Base-by-base conservation (phyloP, 2,888 invertebrate species). In the Drosophila monieri region DNA sequence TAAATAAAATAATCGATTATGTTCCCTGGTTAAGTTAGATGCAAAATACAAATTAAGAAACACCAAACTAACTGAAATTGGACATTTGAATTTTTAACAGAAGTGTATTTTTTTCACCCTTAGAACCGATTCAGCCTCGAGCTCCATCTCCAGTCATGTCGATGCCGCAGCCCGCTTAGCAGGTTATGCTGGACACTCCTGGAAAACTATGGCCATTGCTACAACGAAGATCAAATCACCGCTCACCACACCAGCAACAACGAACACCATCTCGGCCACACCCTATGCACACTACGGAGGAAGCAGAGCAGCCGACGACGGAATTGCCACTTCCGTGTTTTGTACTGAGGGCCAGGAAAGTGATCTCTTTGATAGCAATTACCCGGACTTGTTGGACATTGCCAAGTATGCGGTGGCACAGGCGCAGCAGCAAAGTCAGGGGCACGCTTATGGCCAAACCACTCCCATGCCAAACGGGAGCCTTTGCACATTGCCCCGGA, bases 401-500 rank as follows among this genome's bases (percentile, higher is more conserved):
- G 90, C 92, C 27, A 90, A 91, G 62, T 91, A 91, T 49, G 90
- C 89, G 2, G 89, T 90, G 62, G 90, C 90, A 0, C 90, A 90
- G 73, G 90, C 87, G 3, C 67, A 68, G 39, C 65, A 66, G 21
- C 84, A 27, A 41, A 61, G 10, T 51, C 74, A 47, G 18, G 54
- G 39, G 2, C 57, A 48, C 0, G 65, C 66, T 25, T 62, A 80
- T 37, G 47, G 25, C 3, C 49, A 43, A 6, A 37, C 15, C 9
- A 47, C 21, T 0, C 30, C 54, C 15, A 56, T 55, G 0, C 49
- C 74, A 0, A 88, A 88, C 8, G 90, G 88, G 0, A 88, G 93
- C 0, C 94, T 95, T 86, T 95, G 94, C 88, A 95, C 95, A n/a
- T 92, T 95, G 76, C 95, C 95, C 0, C 78, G 92, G 0, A 92